A percentile compares a stretch with the other conserved stretches of the same genome.
Evolutionary conservation across 2,113 vertebrate genomes (phyloP).

Genomic region (Dipodomys stephensi): DNA sequence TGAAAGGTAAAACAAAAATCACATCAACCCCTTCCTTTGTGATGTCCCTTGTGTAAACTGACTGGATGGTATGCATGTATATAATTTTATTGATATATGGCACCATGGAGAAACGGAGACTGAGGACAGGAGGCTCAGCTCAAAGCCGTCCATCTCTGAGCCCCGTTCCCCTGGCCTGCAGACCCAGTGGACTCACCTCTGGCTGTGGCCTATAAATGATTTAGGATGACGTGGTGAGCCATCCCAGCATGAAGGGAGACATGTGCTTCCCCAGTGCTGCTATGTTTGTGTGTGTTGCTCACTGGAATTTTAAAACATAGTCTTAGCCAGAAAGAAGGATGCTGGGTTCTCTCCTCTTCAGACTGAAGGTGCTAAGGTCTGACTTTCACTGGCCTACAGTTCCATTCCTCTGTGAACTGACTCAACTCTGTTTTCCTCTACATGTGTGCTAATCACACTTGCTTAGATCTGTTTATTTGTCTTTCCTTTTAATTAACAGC

Average conservation of each 20-base stretch:
- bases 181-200: conserved; percentile 57
- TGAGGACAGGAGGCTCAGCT: background rate
- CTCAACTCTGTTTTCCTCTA: conserved; percentile 11
- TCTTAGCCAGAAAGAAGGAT: conserved; percentile 71
- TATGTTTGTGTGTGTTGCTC: conserved; percentile 65
- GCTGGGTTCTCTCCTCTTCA: background rate
- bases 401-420: background rate
- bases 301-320: conserved; percentile 68
- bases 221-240: conserved; percentile 71
- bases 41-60: conserved; percentile 29
- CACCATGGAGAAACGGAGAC: background rate
- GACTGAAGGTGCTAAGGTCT: background rate
- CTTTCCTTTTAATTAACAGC: conserved; percentile 85
- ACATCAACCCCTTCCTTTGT: background rate
- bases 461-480: conserved; percentile 75
- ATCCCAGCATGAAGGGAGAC: conserved; percentile 62
- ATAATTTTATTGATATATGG: no score
- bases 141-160: conserved; percentile 35
- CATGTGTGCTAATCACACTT: conserved; percentile 49
- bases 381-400: background rate
- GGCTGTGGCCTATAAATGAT: conserved; percentile 76
- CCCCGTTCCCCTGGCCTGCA: background rate
- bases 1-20: conserved; percentile 21
- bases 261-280: conserved; percentile 44
- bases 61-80: background rate